Base-by-base conservation (phyloP, 2,797 vertebrate genomes). In the Erethizon dorsatum region DNA sequence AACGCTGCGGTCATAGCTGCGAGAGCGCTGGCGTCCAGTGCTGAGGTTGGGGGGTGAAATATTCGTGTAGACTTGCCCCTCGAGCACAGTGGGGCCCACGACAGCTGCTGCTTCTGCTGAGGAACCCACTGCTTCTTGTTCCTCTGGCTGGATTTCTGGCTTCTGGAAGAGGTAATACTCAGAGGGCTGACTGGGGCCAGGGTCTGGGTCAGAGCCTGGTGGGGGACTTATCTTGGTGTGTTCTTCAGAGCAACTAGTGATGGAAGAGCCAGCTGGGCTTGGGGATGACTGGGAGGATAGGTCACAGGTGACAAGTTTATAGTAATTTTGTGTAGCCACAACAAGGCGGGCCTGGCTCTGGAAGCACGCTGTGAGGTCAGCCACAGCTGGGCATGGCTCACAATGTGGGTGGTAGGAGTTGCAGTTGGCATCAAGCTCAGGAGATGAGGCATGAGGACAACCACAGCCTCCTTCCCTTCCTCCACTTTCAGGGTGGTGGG, bases 321-420 rank as follows among this genome's bases (percentile, higher is more conserved):
- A 99, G 97, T 99, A 99, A 98, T 99, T 99, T 98, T 99, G 99
- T 24, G 99, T 99, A 98, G 99, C 99, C 94, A 99, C 99, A 33
- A 99, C 99, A 1, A 99, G 99, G 59, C 99, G 99, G 0, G 99
- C 99, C 97, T 99, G 99, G 98, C 99, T 99, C 98, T 99, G 99
- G 98, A 99, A 99, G 97, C 99, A 99, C 26, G 99, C 99, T 1
- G 99, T 99, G 33, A 99, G 98, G 90, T 99, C 99, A 0, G 99
- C 99, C 77, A 98, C 99, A 0, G 98, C 98, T 9, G 98, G 98
- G 94, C 98, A 98, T 14, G 98, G 98, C 18, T 99, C 99, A 65
- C 99, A 98, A 96, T 99, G 99, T 24, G 99, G 98, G 94, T 98
- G 99, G 98, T 98, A 99, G 77, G 99, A 99, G 98, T 99, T 99